Conservation (phyloP, 2,888 invertebrate genomes). For the Philopedon plagiatum region DNA sequence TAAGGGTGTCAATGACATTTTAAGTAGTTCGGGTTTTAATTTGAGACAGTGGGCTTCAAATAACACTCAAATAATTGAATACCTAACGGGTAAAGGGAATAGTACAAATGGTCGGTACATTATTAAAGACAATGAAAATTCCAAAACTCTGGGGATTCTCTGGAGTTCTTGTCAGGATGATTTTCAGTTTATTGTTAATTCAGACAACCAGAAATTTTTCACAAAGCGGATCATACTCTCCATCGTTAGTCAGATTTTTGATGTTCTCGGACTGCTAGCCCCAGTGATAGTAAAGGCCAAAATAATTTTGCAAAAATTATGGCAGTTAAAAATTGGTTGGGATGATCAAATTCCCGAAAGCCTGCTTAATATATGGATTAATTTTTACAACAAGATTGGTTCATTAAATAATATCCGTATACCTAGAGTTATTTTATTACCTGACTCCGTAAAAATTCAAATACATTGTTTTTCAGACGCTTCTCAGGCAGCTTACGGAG, state of each 20-base stretch:
- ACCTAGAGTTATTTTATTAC: conserved; percentile 25
- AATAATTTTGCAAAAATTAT: conserved; percentile 46
- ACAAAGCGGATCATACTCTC: conserved; percentile 53
- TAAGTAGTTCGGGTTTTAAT: conserved; percentile 1
- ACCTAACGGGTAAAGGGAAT: not conserved
- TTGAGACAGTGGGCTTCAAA: conserved; percentile 26
- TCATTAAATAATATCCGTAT: conserved; percentile 32
- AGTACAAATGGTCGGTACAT: conserved; percentile 7
- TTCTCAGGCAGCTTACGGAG: conserved; percentile 43
- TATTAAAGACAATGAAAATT: conserved; percentile 12
- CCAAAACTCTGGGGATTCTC: conserved; percentile 29
- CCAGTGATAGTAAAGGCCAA: conserved; percentile 55
- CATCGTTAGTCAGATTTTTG: conserved; percentile 52
- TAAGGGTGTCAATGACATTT: conserved; percentile 1
- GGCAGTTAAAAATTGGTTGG: conserved; percentile 53
- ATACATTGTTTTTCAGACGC: conserved; percentile 50
- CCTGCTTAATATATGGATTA: conserved; percentile 28
- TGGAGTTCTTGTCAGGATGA: conserved; percentile 23
- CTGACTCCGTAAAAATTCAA: conserved; percentile 16
- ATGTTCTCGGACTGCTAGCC: conserved; percentile 53
- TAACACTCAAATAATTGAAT: not conserved
- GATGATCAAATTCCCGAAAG: conserved; percentile 50
- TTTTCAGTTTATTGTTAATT: conserved; percentile 6
- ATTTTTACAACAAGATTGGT: conserved; percentile 22
- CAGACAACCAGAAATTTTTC: not conserved